Evolutionary conservation across 2,113 vertebrate species (phyloP).

Genomic region (Mormyrus lacerda): DNA sequence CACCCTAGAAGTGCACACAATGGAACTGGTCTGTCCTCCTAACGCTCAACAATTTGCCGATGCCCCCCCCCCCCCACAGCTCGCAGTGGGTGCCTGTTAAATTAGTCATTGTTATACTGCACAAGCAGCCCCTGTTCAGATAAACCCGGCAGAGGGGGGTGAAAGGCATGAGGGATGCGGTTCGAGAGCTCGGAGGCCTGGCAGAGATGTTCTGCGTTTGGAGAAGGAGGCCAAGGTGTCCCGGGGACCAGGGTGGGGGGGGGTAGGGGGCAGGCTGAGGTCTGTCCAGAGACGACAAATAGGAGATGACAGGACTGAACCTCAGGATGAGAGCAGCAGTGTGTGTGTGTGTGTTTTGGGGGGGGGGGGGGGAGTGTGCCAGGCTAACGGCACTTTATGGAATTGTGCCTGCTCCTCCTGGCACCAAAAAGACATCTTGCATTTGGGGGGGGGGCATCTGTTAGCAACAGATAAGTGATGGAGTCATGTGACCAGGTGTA

Average conservation of each 20-base stretch:
- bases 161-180: not conserved
- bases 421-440: constrained; percentile 22
- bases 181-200: not conserved
- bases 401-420: constrained; percentile 41
- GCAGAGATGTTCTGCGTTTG: not conserved
- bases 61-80: not conserved
- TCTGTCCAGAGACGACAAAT: not conserved
- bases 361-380: not conserved
- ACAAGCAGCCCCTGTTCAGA: not conserved
- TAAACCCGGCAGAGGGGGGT: not conserved
- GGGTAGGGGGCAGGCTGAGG: not conserved
- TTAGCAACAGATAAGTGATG: not conserved
- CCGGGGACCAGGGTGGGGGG: not conserved
- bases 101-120: constrained; percentile 8
- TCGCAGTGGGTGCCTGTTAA: not conserved
- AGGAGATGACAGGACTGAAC: not conserved
- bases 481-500: not conserved
- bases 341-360: not conserved
- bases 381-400: constrained; percentile 54
- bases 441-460: not conserved
- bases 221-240: not conserved
- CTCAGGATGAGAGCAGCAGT: not conserved
- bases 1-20: not conserved
- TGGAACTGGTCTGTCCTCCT: not conserved
- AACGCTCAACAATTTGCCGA: not conserved